Evolutionary conservation across 2,888 invertebrate genomes (phyloP), one percentile per base, ranked within the genome.

Genomic region (Teinopalpus imperialis): DNA sequence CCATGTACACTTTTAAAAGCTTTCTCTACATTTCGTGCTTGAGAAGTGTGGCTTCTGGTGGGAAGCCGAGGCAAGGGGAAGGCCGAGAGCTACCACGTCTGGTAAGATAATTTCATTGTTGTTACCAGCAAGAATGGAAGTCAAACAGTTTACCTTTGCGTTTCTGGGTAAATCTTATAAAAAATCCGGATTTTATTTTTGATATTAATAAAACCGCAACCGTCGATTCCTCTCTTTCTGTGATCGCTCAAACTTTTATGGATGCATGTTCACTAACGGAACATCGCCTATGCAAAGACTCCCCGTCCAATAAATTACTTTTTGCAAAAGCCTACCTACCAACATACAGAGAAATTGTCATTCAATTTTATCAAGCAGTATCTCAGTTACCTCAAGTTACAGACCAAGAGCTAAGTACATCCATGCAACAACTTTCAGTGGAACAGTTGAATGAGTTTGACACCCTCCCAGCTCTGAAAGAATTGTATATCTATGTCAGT

Each of bases 251-350:
- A 90, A 98, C 98, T 6, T 95, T 98, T 77, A 98, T 98, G 97
- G 98, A 98, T 77, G 95, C 97, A 1, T 98, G 97, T 80, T 96
- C 97, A 9, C 94, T 97, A 56, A 92, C 94, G 9, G 97, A 97
- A 79, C 97, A 97, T 81, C 91, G 97, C 51, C 90, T 97, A 49
- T 97, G 97, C 61, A 97, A 98, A 85, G 98, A 98, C 85, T 98
- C 98, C 10, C 98, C 98, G 43, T 98, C 97, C 18, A 98, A 97
- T 82, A 98, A 98, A 85, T 90, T 98, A 52, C 90, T 98, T 32
- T 98, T 98, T 86, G 98, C 98, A 56, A 98, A 98, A 89, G 98
- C n/a, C n/a, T n/a, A 98, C 81, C 95, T 98, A 79, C 97, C 97
- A 23, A 93, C 95, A 44, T 97, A 98, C 81, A 91, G 97, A 71